phyloP scores from a whole-genome alignment of 2,797 vertebrate genomes.

The Pangasius larnaudii region DNA sequence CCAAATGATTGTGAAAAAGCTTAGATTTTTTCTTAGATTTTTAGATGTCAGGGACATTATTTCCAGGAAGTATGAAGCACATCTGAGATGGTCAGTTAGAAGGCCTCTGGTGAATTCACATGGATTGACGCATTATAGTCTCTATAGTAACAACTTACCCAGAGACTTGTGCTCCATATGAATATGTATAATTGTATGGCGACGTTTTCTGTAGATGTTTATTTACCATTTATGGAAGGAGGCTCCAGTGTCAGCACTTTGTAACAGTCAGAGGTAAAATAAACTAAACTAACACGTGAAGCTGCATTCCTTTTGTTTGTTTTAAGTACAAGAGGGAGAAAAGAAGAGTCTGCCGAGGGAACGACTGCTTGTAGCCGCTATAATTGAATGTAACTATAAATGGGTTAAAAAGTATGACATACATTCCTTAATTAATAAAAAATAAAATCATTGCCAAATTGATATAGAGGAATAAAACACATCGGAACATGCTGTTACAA shows the following conservation, averaged over 20 bases:
- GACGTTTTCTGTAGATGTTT: not conserved
- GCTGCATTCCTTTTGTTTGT: not conserved
- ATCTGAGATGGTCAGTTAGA: not conserved
- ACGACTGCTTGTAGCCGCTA: not conserved
- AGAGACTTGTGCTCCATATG: not conserved
- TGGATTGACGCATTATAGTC: not conserved
- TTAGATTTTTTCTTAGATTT: not conserved
- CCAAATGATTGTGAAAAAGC: not conserved
- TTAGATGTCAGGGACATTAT: not conserved
- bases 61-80: not conserved
- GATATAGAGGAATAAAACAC: too few relatives aligned
- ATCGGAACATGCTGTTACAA: not conserved
- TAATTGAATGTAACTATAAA: not conserved
- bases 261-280: not conserved
- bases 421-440: not conserved
- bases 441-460: not conserved
- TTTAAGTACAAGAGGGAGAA: not conserved
- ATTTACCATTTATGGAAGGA: not conserved
- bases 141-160: not conserved
- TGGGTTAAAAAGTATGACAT: not conserved
- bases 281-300: not conserved
- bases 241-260: not conserved
- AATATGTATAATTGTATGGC: not conserved
- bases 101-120: not conserved
- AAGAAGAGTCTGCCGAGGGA: not conserved